phyloP scores from a whole-genome alignment of 92 coral and sea anemone species.

The Anthopleura xanthogrammica region DNA sequence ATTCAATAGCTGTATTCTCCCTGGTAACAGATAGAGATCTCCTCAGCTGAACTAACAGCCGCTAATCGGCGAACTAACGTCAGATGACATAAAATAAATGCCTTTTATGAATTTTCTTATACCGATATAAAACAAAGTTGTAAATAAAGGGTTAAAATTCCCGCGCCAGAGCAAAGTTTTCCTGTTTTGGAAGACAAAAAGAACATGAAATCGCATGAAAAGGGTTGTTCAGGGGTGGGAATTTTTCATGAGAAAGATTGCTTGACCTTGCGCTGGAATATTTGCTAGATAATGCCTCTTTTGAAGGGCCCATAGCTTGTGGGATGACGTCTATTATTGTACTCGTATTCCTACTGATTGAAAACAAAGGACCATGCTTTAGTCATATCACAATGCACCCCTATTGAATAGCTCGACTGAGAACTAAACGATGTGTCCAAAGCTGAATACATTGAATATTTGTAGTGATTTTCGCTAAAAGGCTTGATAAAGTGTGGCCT shows the following conservation, averaged over 20 bases:
- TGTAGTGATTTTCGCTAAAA: constrained; percentile 14
- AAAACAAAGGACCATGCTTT: constrained; percentile 74
- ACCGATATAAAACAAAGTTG: constrained; percentile 15
- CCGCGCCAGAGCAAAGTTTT: neutral
- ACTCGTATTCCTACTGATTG: constrained; percentile 64
- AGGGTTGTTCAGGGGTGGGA: constrained; percentile 9
- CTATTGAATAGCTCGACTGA: constrained; percentile 56
- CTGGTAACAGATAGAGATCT: constrained; percentile 50
- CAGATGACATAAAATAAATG: constrained; percentile 44
- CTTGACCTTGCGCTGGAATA: constrained; percentile 35
- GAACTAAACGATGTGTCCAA: constrained; percentile 52
- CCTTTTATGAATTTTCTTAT: constrained; percentile 34
- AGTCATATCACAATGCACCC: constrained; percentile 47
- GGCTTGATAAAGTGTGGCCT: constrained; percentile 8
- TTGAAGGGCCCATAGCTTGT: constrained; percentile 24
- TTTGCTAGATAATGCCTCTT: constrained; percentile 21
- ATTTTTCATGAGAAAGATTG: constrained; percentile 13
- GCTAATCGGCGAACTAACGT: constrained; percentile 44
- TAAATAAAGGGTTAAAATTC: neutral
- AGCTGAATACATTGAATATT: constrained; percentile 46
- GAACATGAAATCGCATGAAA: neutral
- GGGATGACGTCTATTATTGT: constrained; percentile 55
- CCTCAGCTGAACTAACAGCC: constrained; percentile 67
- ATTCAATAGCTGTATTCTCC: constrained; percentile 51
- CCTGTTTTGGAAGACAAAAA: neutral